Percentiles rank a stretch among this genome's conserved stretches.
These are phyloP conservation scores for Anniella stebbinsi DNA, from an alignment of 2,797 vertebrate genomes.

Conservation along the genomic window DNA sequence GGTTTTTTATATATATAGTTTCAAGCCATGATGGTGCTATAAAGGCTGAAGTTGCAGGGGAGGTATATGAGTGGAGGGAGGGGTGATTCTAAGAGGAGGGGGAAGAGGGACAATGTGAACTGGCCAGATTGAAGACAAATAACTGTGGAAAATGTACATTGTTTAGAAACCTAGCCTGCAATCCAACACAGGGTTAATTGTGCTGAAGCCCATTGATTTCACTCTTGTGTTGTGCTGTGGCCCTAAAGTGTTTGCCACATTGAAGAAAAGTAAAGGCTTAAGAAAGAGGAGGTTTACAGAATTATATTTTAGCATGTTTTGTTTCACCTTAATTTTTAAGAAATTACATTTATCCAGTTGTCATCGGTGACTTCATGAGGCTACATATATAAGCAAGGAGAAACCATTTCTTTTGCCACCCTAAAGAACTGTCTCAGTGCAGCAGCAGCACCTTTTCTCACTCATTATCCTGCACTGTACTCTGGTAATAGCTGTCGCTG, in stretches of 20 bases:
- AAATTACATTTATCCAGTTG: not conserved
- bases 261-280: conserved; percentile 39
- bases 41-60: conserved; percentile 67
- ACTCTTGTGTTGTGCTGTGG: not conserved
- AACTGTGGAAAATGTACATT: conserved; percentile 22
- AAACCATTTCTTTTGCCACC: not conserved
- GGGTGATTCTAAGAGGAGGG: conserved; percentile 11
- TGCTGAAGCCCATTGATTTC: not conserved
- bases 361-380: not conserved
- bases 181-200: not conserved
- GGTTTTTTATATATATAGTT: conserved; percentile 79
- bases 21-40: conserved; percentile 69
- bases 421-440: too few relatives aligned
- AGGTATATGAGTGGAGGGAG: conserved; percentile 15
- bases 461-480: not conserved
- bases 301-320: conserved; percentile 36
- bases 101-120: conserved; percentile 52
- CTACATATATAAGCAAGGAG: not conserved
- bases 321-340: conserved; percentile 40
- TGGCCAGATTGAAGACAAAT: conserved; percentile 63
- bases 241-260: not conserved
- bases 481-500: not conserved
- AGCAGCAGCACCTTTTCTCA: not conserved
- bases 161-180: conserved; percentile 43
- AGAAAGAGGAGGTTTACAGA: conserved; percentile 45